Percentiles rank a stretch among this genome's conserved stretches.
These are phyloP conservation scores for Addax nasomaculatus DNA, from an alignment of 2,113 vertebrate genomes.

Conservation along the genomic window DNA sequence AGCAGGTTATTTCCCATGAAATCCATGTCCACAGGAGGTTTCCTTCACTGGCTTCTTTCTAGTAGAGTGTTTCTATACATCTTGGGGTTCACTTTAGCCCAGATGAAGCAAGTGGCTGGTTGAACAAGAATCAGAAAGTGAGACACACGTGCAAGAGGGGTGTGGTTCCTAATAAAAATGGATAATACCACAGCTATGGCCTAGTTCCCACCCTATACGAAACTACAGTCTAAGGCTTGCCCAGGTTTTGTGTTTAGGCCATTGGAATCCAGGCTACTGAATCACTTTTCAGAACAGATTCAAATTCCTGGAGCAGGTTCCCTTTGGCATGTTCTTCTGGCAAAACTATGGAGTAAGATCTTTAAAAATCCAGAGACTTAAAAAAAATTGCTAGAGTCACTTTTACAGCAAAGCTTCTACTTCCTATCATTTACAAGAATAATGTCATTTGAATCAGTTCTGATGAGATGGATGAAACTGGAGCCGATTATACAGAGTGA, in stretches of 20 bases:
- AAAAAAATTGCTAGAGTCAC: background rate
- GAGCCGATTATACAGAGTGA: too few relatives aligned
- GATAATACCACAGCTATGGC: background rate
- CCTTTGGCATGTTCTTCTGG: background rate
- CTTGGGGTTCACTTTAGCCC: background rate
- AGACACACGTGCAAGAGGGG: background rate
- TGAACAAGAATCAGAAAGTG: background rate
- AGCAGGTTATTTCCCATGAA: background rate
- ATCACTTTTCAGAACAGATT: conserved; percentile 21
- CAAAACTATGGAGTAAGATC: background rate
- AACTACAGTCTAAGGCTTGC: background rate
- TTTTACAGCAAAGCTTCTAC: background rate
- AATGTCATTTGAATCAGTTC: too few relatives aligned
- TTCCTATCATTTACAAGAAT: background rate
- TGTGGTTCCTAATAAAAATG: background rate
- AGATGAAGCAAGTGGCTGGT: background rate
- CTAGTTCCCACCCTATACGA: background rate
- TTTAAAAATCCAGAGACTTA: background rate
- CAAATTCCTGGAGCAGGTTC: background rate
- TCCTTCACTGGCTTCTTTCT: background rate
- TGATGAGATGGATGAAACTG: too few relatives aligned
- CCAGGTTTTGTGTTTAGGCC: background rate
- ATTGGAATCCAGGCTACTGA: background rate
- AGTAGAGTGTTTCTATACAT: background rate
- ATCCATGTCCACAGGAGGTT: background rate